Conservation (phyloP, 37 sponge, comb jelly and placozoan species). For the Oopsacas minuta region DNA sequence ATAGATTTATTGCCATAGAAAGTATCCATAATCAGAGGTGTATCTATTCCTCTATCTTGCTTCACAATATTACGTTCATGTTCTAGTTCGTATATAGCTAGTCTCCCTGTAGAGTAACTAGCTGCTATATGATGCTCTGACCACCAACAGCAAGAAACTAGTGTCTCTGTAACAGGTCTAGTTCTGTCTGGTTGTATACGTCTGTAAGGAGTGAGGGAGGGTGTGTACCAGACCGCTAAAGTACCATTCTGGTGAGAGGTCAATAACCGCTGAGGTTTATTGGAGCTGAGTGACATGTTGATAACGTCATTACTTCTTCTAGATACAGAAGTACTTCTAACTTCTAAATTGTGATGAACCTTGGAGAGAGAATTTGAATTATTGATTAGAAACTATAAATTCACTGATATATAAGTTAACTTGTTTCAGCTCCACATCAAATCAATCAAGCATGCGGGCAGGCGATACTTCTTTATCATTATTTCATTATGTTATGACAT, state of each 20-base stretch:
- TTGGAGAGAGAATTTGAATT: background rate
- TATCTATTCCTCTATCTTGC: background rate
- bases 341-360: background rate
- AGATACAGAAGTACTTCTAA: background rate
- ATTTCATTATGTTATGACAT: too few species aligned
- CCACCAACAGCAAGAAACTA: background rate
- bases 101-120: background rate
- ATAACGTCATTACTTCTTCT: background rate
- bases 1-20: background rate
- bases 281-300: background rate
- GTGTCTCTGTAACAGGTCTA: background rate
- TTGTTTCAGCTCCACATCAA: too few species aligned
- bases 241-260: constrained; percentile 1
- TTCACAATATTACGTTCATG: background rate
- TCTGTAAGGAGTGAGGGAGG: background rate
- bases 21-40: background rate
- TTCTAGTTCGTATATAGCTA: background rate
- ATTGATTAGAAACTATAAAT: background rate
- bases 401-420: background rate
- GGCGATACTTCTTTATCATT: too few species aligned
- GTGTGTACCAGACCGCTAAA: background rate
- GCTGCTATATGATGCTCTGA: background rate
- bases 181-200: background rate
- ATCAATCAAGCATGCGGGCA: too few species aligned
- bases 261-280: background rate